These are phyloP conservation scores for Oryctolagus cuniculus DNA, from an alignment of 2,113 vertebrate genomes.

Conservation along the genomic window DNA sequence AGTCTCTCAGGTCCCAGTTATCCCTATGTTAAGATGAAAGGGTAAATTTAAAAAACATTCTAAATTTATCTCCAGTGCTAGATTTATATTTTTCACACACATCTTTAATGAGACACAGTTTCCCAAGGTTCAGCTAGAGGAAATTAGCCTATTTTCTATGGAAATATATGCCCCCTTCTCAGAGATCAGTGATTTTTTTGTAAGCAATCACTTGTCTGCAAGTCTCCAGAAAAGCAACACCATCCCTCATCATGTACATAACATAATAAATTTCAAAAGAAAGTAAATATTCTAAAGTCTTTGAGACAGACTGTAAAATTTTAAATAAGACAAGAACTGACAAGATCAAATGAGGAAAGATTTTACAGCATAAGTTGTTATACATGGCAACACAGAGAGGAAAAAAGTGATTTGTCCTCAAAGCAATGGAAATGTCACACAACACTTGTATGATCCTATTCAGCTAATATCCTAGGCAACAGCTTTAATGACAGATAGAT, in stretches of 20 bases:
- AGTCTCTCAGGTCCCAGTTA: neutral
- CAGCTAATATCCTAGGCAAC: slow-evolving; percentile 5
- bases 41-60: neutral
- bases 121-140: neutral
- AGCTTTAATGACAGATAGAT: neutral
- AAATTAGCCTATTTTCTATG: neutral
- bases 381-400: neutral
- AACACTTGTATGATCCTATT: neutral
- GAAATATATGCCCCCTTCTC: slow-evolving; percentile 8
- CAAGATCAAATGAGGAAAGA: neutral
- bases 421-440: slow-evolving; percentile 22
- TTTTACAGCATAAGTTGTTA: neutral
- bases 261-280: neutral
- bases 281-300: slow-evolving; percentile 39
- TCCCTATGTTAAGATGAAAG: neutral
- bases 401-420: neutral
- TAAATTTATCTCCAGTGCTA: neutral
- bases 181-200: neutral
- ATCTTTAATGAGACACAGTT: slow-evolving; percentile 56
- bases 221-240: slow-evolving; percentile 39
- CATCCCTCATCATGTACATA: neutral
- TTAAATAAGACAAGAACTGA: slow-evolving; percentile 14
- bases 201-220: neutral
- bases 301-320: neutral
- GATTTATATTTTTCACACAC: slow-evolving; percentile 22